Evolutionary conservation across 2,888 invertebrate genomes (phyloP).

Genomic region (Polietes domitor): DNA sequence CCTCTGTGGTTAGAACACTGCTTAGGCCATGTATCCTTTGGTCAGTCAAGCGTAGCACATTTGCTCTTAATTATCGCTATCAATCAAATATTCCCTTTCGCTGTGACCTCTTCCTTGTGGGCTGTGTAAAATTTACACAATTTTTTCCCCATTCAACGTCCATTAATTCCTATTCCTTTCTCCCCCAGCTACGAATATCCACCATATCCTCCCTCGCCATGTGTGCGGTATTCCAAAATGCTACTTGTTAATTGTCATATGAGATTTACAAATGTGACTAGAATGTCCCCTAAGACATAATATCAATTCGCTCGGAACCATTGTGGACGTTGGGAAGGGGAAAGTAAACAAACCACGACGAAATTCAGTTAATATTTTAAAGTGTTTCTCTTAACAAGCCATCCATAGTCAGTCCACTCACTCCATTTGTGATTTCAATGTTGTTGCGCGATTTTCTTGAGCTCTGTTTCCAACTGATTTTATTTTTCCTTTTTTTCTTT

Average conservation of each 20-base stretch:
- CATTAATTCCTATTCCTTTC: not conserved
- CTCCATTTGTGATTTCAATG: not conserved
- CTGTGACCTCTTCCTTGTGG: no score
- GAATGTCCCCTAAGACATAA: conserved; percentile 10
- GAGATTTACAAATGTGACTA: not conserved
- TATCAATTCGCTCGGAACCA: conserved; percentile 1
- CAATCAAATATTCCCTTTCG: no score
- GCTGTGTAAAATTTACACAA: no score
- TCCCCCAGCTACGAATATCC: not conserved
- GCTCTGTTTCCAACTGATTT: not conserved
- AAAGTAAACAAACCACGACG: not conserved
- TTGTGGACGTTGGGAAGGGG: not conserved
- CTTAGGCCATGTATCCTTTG: no score
- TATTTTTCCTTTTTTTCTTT: no score
- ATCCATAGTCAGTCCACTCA: not conserved
- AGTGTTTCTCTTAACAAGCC: not conserved
- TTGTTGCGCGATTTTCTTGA: not conserved
- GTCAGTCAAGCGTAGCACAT: no score
- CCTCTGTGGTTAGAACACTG: no score
- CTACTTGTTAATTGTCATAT: conserved; percentile 19
- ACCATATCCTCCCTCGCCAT: not conserved
- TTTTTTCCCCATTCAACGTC: not conserved
- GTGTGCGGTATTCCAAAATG: not conserved
- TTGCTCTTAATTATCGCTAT: no score
- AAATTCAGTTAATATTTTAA: conserved; percentile 21